Evolutionary conservation across 1,140 invertebrate species (phyloP).

Genomic region (Drosophila miranda): DNA sequence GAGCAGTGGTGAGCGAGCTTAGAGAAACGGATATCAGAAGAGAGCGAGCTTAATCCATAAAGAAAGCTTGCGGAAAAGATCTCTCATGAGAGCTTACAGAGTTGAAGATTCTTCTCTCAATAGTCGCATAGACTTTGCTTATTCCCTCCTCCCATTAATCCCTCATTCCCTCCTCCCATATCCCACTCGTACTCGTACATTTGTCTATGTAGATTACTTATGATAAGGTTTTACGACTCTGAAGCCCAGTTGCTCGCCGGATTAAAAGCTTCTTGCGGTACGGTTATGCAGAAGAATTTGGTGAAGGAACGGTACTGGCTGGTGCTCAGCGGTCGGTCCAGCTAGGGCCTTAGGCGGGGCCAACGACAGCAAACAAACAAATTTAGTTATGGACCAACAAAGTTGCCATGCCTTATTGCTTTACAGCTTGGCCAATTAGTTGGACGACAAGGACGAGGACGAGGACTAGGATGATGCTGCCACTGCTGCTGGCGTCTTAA

Average conservation of each 20-base stretch:
- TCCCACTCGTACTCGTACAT: neutral
- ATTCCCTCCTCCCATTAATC: neutral
- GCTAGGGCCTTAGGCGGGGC: conserved; percentile 23
- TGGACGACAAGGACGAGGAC: conserved; percentile 32
- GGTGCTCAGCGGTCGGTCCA: neutral
- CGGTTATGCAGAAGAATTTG: conserved; percentile 3
- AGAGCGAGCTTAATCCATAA: no score
- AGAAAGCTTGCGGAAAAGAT: no score
- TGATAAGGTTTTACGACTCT: conserved; percentile 66
- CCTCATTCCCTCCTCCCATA: conserved; percentile 1
- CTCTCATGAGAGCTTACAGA: no score
- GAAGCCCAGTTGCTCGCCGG: conserved; percentile 29
- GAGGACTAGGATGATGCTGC: neutral
- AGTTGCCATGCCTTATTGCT: conserved; percentile 34
- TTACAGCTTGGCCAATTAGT: conserved; percentile 56
- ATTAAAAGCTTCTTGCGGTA: conserved; percentile 58
- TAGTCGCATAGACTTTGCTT: conserved; percentile 25
- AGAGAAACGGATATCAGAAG: no score
- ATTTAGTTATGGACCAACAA: conserved; percentile 58
- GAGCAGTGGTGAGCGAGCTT: no score
- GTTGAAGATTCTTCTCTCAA: no score
- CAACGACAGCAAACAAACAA: conserved; percentile 33
- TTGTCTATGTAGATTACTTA: conserved; percentile 33
- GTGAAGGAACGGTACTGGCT: conserved; percentile 11
- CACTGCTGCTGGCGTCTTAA: conserved; percentile 46